Evolutionary conservation across 2,888 invertebrate genomes (phyloP), one percentile per base, ranked within the genome.

Genomic region (Drosophila helvetica): DNA sequence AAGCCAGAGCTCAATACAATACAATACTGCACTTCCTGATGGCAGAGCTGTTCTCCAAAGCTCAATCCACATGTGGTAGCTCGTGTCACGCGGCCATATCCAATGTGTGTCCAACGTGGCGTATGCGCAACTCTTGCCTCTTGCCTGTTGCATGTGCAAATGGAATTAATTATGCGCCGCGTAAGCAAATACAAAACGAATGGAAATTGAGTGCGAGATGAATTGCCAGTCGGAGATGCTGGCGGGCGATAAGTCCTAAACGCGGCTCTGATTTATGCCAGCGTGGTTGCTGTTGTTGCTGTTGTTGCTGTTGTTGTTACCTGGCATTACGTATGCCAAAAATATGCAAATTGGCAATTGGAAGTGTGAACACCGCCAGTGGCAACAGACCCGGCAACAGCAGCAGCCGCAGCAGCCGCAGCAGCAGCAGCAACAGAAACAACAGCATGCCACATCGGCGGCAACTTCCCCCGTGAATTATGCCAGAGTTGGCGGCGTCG

Each of bases 131-230:
- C 62, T 74, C 63, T 85, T 75, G 88, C 90, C 62, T 74, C 63
- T 85, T 75, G 88, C 90, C 90, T 90, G 65, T 85, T 75, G 88
- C 90, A 90, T 90, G 90, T 81, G 89, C 80, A 90, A 87, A 82
- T 79, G 84, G 90, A 89, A 90, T 90, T 90, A 90, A 90, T 90
- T 90, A 90, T 89, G 77, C 61, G 59, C 59, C 67, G 47, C 69
- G 61, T 60, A 53, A 71, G 71, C 66, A 75, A 78, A 71, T 64
- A 73, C 72, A 72, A 72, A 78, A 75, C 75, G 74, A 72, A 51
- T 66, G 66, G 63, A 73, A 70, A 74, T 72, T 80, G 73, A 69
- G 75, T 75, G 78, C 70, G 82, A 88, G 86, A 85, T 79, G 89
- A 83, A 89, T 88, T 89, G 89, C 86, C 77, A 68, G 77, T 47